phyloP scores from a whole-genome alignment of 2,797 vertebrate genomes.

The Cirrhinus molitorella region DNA sequence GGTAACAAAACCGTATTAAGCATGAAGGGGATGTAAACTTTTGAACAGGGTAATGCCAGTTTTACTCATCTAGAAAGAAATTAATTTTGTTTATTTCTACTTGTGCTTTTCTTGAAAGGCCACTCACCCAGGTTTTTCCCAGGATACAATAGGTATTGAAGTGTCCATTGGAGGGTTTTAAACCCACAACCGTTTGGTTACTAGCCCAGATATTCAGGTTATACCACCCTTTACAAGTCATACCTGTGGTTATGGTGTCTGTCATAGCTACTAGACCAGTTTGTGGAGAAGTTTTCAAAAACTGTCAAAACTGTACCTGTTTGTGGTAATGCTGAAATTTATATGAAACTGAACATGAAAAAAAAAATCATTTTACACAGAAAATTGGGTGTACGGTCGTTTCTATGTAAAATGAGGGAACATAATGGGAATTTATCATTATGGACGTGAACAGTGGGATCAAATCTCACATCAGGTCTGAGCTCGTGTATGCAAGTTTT shows the following conservation, averaged over 20 bases:
- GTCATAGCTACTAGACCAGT: constrained; percentile 6
- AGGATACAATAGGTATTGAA: background rate
- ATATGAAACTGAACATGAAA: background rate
- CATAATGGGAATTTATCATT: too few species aligned
- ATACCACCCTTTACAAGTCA: background rate
- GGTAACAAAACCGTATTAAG: too few species aligned
- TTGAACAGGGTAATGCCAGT: too few species aligned
- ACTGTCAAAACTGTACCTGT: constrained; percentile 12
- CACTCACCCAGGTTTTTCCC: background rate
- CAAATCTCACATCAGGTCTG: too few species aligned
- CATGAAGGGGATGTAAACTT: too few species aligned
- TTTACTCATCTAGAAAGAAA: background rate
- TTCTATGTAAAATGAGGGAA: too few species aligned
- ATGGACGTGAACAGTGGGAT: too few species aligned
- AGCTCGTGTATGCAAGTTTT: too few species aligned
- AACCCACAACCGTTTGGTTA: background rate
- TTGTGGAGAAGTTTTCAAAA: background rate
- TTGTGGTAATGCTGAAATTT: background rate
- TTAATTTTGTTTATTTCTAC: background rate
- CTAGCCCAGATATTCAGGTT: constrained; percentile 14
- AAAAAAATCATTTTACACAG: background rate
- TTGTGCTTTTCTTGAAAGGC: background rate
- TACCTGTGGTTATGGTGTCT: background rate
- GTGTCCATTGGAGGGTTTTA: background rate
- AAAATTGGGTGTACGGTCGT: too few species aligned